phyloP scores from a whole-genome alignment of 2,113 vertebrate genomes.

The Butastur rufipennis region DNA sequence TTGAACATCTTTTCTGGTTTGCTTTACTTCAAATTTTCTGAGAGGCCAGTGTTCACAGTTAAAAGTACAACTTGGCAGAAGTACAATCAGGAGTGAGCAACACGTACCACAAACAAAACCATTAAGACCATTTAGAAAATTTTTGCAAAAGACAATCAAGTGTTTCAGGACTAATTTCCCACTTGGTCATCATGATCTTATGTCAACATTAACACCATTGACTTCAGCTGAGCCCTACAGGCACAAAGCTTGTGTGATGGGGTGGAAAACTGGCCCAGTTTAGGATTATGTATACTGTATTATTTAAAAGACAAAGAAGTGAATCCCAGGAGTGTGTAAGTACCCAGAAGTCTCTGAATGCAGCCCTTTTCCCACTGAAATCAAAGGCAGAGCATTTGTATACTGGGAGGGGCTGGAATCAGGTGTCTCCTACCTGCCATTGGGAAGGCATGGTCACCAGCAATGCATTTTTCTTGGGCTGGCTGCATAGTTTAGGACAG shows the following conservation, averaged over 20 bases:
- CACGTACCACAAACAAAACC: conserved; percentile 45
- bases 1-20: conserved; percentile 60
- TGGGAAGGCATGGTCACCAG: neutral
- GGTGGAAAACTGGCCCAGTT: neutral
- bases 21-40: conserved; percentile 51
- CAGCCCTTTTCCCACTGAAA: neutral
- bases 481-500: neutral
- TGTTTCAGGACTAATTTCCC: conserved; percentile 13
- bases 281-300: neutral
- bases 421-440: neutral
- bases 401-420: neutral
- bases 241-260: neutral
- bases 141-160: conserved; percentile 39
- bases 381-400: neutral
- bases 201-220: conserved; percentile 54
- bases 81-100: conserved; percentile 53
- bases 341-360: neutral
- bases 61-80: conserved; percentile 56
- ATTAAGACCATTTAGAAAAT: conserved; percentile 22
- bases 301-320: conserved; percentile 35
- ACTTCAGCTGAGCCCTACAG: conserved; percentile 31
- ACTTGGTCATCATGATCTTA: conserved; percentile 20
- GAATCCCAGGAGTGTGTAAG: neutral
- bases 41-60: conserved; percentile 59
- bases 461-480: neutral